Percentiles rank a stretch among this genome's conserved stretches.
phyloP scores from a whole-genome alignment of 2,113 vertebrate species.

The Brachypteracias leptosomus region DNA sequence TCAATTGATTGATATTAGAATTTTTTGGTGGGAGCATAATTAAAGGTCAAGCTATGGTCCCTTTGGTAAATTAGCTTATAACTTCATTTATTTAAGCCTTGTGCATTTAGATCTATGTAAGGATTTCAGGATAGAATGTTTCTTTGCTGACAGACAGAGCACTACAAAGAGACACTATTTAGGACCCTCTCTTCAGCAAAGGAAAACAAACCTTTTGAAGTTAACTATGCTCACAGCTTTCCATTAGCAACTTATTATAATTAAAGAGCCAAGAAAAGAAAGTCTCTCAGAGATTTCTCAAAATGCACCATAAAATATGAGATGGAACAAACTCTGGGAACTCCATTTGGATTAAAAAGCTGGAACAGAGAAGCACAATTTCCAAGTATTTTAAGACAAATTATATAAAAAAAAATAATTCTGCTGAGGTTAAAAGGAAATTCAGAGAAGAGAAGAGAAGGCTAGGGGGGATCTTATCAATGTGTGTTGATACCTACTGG shows the following conservation, averaged over 20 bases:
- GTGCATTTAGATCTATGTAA: background rate
- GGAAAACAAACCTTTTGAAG: background rate
- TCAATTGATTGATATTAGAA: background rate
- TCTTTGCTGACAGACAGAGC: background rate
- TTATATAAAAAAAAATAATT: too few relatives aligned
- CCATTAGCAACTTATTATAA: background rate
- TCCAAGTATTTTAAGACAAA: background rate
- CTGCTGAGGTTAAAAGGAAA: background rate
- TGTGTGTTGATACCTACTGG: background rate
- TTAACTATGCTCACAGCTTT: background rate
- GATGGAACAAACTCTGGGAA: background rate
- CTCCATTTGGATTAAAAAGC: background rate
- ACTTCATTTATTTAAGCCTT: background rate
- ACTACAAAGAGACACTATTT: background rate
- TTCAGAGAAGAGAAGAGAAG: background rate
- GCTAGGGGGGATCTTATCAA: background rate
- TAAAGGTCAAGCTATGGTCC: background rate
- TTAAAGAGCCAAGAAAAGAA: background rate
- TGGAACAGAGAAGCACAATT: background rate
- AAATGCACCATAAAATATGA: background rate
- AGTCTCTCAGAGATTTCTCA: background rate
- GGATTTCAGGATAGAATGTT: background rate
- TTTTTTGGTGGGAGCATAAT: background rate
- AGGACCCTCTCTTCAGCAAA: background rate
- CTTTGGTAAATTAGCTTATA: background rate